Evolutionary conservation across 2,113 vertebrate genomes (phyloP), one percentile per base, ranked within the genome.

Genomic region (Atractosteus spatula): DNA sequence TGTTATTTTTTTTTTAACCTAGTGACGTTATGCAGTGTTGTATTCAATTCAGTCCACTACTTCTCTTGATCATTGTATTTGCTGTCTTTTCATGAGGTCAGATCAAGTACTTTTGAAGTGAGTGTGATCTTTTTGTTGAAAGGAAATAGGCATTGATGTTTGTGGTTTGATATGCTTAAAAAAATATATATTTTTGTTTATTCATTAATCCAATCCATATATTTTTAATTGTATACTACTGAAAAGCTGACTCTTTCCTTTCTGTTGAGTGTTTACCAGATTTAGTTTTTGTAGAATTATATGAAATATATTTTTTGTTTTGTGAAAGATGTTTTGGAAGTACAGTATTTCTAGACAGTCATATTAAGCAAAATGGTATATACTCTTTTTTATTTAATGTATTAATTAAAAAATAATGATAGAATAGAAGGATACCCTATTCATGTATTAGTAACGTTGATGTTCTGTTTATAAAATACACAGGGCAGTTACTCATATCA

Each of bases 1-100:
- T 80, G 74, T 70, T 78, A 84, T 79, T 76, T 85, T 77, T 85
- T 80, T 83, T 69, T 70, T 78, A 74, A 73, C 75, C 79, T 75
- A 80, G 68, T 43, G 8, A 75, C 83, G 86, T 29, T 70, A 77
- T 83, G 80, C 77, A 85, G 86, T 82, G 83, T 89, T 89, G 87
- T 84, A 81, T 87, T 87, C 77, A 71, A 87, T 77, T 79, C 87
- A 77, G 80, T 86, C 87, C 29, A 29, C 29, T 79, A 75, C 74
- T 72, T 67, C 55, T 79, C 71, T 73, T 72, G 57, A 42, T 73
- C 73, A 76, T 82, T 62, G 16, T 80, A 69, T 70, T 74, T 81
- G 85, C 87, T 82, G 85, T 80, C 83, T 81, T 64, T 44, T 74
- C 71, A 72, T 56, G 68, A 74, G 78, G 10, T 51, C 5, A 51